Evolutionary conservation across 2,888 invertebrate genomes (phyloP).

Genomic region (Lepidochitona cinerea): DNA sequence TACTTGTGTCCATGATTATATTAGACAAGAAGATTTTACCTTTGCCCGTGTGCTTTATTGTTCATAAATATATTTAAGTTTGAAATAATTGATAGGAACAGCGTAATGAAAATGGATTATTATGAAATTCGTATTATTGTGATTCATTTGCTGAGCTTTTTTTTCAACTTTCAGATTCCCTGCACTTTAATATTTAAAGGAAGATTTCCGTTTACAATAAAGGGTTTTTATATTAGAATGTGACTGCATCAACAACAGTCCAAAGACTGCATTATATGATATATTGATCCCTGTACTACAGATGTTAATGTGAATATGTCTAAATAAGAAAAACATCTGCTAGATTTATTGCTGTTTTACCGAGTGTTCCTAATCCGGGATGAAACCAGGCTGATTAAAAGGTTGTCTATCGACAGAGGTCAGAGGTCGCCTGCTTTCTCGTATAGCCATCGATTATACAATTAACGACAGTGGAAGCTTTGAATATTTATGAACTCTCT

Average conservation of each 20-base stretch:
- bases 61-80: too few relatives aligned
- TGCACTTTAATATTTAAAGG: neutral
- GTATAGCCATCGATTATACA: neutral
- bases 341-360: neutral
- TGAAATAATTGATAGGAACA: too few relatives aligned
- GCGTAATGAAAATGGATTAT: too few relatives aligned
- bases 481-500: neutral
- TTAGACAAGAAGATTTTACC: too few relatives aligned
- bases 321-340: neutral
- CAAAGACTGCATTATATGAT: neutral
- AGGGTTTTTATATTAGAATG: too few relatives aligned
- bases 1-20: too few relatives aligned
- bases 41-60: too few relatives aligned
- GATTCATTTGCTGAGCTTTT: too few relatives aligned
- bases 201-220: too few relatives aligned
- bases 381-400: neutral
- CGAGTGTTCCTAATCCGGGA: neutral
- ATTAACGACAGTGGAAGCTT: neutral
- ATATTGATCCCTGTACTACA: neutral
- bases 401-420: neutral
- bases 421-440: neutral
- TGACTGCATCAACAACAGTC: too few relatives aligned
- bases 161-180: neutral
- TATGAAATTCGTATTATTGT: too few relatives aligned
- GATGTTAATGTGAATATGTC: neutral